Conservation (phyloP, 2,797 vertebrate species). For the Galagoides demidoff region DNA sequence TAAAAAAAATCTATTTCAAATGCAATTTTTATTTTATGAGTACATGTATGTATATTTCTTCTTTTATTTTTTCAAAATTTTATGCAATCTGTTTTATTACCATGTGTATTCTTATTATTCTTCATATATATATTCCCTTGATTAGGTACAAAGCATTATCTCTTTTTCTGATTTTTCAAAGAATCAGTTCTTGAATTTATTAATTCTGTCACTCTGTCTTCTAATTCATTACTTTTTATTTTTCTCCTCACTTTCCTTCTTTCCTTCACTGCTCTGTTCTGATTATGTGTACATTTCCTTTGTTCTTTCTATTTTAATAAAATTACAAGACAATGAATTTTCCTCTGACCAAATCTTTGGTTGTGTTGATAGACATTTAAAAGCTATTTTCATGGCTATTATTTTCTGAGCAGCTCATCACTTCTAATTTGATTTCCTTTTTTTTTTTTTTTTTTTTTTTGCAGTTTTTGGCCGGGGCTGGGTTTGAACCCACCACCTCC, state of each 20-base stretch:
- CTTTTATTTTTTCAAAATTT: background rate
- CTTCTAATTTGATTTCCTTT: slow-evolving; percentile 12
- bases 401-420: background rate
- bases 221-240: background rate
- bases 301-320: background rate
- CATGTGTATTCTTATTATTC: background rate
- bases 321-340: background rate
- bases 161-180: background rate
- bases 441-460: too few species aligned
- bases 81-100: background rate
- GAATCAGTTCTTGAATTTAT: background rate
- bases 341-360: background rate
- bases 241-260: background rate
- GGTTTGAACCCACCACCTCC: too few species aligned
- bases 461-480: too few species aligned
- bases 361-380: background rate
- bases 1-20: background rate
- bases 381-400: background rate
- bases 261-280: background rate
- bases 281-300: background rate
- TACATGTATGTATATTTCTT: background rate
- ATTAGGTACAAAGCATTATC: background rate
- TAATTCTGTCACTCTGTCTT: background rate
- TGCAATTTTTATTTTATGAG: background rate
- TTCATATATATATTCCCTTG: background rate